Base-by-base conservation (phyloP, 1,140 invertebrate genomes). In the Vollenhovia emeryi region DNA sequence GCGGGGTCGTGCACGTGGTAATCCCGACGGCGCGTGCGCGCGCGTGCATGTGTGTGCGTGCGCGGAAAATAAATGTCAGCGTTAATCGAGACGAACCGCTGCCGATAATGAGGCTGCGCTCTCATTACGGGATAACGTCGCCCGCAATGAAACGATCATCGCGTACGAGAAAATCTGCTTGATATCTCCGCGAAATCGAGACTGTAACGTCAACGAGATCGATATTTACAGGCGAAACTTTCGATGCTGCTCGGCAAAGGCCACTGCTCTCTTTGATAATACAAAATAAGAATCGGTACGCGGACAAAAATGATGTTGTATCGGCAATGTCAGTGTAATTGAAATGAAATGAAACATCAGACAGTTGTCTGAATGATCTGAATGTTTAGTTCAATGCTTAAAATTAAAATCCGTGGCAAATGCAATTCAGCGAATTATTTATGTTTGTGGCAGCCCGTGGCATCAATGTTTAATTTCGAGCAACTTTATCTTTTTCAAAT, bases 71-170 rank as follows among this genome's bases (percentile, higher is more conserved):
- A 66, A 86, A 88, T 83, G 33, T n/a, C 60, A 21, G 48, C 40
- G 48, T 5, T 89, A 84, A 88, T 88, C 69, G 64, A 83, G 62
- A 83, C 71, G 57, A 88, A 85, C 82, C 82, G 55, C 40, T 55
- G 40, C 64, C 86, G 40, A 88, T 88, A 79, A 89, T 30, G 86
- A 85, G 52, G 40, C 30, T 80, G 86, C 52, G 62, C 80, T 87
- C 82, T 69, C 59, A 45, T 36, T 78, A 48, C 30, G 40, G n/a
- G n/a, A 11, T 87, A 69, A 60, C 30, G 62, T 71, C 18, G 8
- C 3, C 71, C 11, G 30, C 74, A 87, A 69, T 55, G 50, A 87
- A 69, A 80, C 71, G 64, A 68, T 74, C 40, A 62, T 73, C 66
- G 18, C 30, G 43, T 21, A 40, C n/a, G 74, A 68, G 43, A 80